phyloP scores from a whole-genome alignment of 2,113 vertebrate genomes.

The Ploceus nigricollis region DNA sequence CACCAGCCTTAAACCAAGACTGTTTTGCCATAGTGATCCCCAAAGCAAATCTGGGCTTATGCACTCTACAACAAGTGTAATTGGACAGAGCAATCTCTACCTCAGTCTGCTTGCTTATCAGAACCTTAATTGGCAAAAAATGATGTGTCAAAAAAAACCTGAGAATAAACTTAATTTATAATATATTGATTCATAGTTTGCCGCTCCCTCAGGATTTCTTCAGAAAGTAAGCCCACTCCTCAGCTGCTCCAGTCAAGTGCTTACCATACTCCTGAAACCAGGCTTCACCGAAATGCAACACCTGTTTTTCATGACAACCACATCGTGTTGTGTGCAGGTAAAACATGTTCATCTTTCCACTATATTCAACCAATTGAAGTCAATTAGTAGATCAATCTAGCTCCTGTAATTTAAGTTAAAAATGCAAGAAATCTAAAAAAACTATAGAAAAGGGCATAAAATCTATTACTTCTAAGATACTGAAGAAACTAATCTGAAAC shows the following conservation, averaged over 20 bases:
- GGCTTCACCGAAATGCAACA: neutral
- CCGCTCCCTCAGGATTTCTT: neutral
- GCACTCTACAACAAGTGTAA: neutral
- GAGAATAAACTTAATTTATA: neutral
- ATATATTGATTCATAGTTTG: neutral
- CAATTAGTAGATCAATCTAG: neutral
- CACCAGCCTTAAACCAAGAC: neutral
- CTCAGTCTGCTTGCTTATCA: neutral
- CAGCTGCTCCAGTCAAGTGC: neutral
- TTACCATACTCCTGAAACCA: neutral
- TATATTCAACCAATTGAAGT: neutral
- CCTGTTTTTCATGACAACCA: neutral
- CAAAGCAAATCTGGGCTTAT: neutral
- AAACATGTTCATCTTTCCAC: neutral
- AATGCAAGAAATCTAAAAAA: neutral
- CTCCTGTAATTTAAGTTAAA: neutral
- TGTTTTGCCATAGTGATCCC: neutral
- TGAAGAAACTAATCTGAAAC: neutral
- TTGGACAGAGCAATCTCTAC: neutral
- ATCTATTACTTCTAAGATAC: neutral
- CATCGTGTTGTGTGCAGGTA: accelerated
- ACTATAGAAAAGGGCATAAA: neutral
- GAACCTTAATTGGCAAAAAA: neutral
- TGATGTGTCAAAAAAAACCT: neutral
- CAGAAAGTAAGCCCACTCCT: neutral